Percentiles rank a stretch among this genome's conserved stretches.
Evolutionary conservation across 2,113 vertebrate species (phyloP).

Genomic region (Prunella himalayana): DNA sequence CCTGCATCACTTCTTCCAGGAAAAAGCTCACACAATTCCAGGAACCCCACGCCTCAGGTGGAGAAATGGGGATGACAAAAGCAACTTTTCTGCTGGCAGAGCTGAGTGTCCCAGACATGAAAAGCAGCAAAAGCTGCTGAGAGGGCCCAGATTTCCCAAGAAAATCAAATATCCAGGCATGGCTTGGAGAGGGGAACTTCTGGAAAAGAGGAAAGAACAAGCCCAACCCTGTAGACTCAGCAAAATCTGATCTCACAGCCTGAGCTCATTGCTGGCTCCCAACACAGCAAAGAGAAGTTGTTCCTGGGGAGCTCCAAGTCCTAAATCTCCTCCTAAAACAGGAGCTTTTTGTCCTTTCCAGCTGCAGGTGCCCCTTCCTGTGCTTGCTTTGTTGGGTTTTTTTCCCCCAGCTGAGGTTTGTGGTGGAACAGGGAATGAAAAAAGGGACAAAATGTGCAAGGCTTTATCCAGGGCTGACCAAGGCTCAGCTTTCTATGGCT

Average conservation of each 20-base stretch:
- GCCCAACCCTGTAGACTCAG: not conserved
- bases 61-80: not conserved
- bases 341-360: not conserved
- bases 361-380: conserved; percentile 11
- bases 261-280: conserved; percentile 53
- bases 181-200: not conserved
- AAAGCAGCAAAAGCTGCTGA: not conserved
- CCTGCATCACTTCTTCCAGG: conserved; percentile 20
- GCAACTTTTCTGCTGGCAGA: not conserved
- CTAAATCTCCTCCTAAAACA: not conserved
- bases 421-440: not conserved
- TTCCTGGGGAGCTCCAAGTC: not conserved
- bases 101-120: not conserved
- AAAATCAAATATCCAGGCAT: not conserved
- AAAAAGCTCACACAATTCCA: not conserved
- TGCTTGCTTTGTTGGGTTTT: not conserved
- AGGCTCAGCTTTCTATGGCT: not conserved
- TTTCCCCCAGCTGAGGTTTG: not conserved
- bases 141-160: not conserved
- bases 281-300: not conserved
- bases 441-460: not conserved
- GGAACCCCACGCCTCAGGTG: conserved; percentile 42
- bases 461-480: not conserved
- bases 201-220: not conserved
- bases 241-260: conserved; percentile 53